A percentile compares a stretch with the other conserved stretches of the same genome.
These are phyloP conservation scores for Lordiphosa clarofinis DNA, from an alignment of 1,140 invertebrate species.

Conservation along the genomic window DNA sequence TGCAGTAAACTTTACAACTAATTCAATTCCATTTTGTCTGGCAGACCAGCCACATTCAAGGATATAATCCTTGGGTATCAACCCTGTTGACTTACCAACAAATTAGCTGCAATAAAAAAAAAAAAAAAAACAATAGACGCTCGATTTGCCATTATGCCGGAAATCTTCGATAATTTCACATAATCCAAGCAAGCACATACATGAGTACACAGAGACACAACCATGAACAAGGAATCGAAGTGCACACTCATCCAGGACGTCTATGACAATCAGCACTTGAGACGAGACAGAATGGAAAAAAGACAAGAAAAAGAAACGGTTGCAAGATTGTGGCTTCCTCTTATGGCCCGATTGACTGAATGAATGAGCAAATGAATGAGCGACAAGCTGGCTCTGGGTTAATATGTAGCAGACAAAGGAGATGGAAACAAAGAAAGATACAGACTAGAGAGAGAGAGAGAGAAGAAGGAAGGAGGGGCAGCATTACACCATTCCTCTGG, in stretches of 20 bases:
- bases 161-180: conserved; percentile 70
- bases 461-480: conserved; percentile 29
- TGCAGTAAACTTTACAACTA: too few species aligned
- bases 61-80: conserved; percentile 8
- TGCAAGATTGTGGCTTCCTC: conserved; percentile 26
- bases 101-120: conserved; percentile 35
- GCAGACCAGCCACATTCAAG: background rate
- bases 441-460: conserved; percentile 5
- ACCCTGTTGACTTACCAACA: conserved; percentile 20
- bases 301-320: conserved; percentile 19
- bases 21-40: too few species aligned
- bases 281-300: conserved; percentile 16
- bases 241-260: conserved; percentile 27
- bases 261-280: conserved; percentile 54
- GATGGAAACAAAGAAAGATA: background rate
- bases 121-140: conserved; percentile 38
- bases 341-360: background rate
- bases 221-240: conserved; percentile 18
- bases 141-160: conserved; percentile 56
- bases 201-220: conserved; percentile 7
- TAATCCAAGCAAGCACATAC: conserved; percentile 40
- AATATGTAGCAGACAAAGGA: conserved; percentile 4
- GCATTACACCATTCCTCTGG: conserved; percentile 31
- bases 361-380: conserved; percentile 1
- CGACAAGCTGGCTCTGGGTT: conserved; percentile 15